Evolutionary conservation across 2,888 invertebrate species (phyloP).

Genomic region (Hypercompe scribonia): DNA sequence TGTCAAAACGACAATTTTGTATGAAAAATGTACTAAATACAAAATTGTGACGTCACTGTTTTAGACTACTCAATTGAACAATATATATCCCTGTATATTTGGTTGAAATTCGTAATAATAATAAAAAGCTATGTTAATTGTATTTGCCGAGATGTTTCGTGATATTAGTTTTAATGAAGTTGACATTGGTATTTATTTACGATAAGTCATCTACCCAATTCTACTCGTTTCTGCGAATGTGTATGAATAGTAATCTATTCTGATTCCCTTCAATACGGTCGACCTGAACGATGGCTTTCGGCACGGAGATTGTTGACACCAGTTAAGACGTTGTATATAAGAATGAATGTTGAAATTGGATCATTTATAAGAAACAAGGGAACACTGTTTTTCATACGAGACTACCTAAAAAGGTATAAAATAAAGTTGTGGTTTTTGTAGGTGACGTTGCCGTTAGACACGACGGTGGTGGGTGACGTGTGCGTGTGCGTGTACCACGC

Average conservation of each 20-base stretch:
- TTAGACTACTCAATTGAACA: no score
- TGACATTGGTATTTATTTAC: no score
- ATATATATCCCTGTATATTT: no score
- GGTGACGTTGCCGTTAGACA: constrained; percentile 89
- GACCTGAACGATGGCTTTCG: neutral
- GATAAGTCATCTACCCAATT: no score
- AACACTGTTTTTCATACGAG: neutral
- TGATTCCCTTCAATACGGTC: neutral
- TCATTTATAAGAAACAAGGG: neutral
- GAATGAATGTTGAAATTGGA: neutral
- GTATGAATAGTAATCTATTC: neutral
- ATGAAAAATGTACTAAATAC: no score
- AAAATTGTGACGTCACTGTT: no score
- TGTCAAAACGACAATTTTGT: no score
- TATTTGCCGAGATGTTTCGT: no score
- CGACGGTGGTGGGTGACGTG: constrained; percentile 94
- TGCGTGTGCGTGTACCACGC: constrained; percentile 94
- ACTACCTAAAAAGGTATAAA: neutral
- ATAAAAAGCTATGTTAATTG: no score
- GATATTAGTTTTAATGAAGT: no score
- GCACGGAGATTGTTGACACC: neutral
- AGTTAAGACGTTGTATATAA: neutral
- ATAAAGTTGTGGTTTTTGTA: constrained; percentile 56
- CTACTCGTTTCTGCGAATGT: no score
- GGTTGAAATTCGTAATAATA: no score